Base-by-base conservation (phyloP, 1,140 invertebrate species). In the Paracyclopina nana region DNA sequence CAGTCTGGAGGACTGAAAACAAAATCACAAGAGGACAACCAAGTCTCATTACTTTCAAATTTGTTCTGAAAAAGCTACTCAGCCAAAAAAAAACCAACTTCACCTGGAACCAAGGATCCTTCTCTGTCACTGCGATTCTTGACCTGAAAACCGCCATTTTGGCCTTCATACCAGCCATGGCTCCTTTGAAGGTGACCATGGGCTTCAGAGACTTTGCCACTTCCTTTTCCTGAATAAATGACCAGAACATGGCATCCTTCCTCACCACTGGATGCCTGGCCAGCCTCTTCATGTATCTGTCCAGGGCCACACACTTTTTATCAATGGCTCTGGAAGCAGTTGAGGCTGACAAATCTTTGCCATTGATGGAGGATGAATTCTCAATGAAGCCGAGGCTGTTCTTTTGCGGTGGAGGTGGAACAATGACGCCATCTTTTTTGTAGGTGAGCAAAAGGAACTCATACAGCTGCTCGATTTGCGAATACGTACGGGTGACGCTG, bases 221-320 rank as follows among this genome's bases (percentile, higher is more conserved):
- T 48, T 48, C 45, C 16, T 48, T 26, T 29, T 48, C 45, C 34
- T 52, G 50, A 52, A 52, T 44, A 43, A 52, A 52, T n/a, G 50
- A 14, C 40, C 50, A 18, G 18, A 52, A 52, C 27, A 43, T 18
- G 8, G 50, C 38, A 45, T 52, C 50, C 27, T 52, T 52, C 9
- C 50, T 14, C 8, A 52, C 9, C 2, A 52, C 18, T 2, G 42
- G 20, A 27, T 52, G 50, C 24, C 28, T 46, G 42, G 38, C 25
- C 11, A 52, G 9, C 43, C 50, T 43, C 12, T 52, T 46, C 14
- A 50, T 46, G 34, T 50, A 50, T 6, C 48, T 2, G 30, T 41
- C 16, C 34, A 50, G 26, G 4, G 45, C 16, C n/a, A 28, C 34
- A 20, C 34, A 38, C 9, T 20, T 38, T 8, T 38, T 38, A 20